A percentile compares a stretch with the other conserved stretches of the same genome.
Evolutionary conservation across 2,797 vertebrate species (phyloP).

Genomic region (Eulemur albifrons): DNA sequence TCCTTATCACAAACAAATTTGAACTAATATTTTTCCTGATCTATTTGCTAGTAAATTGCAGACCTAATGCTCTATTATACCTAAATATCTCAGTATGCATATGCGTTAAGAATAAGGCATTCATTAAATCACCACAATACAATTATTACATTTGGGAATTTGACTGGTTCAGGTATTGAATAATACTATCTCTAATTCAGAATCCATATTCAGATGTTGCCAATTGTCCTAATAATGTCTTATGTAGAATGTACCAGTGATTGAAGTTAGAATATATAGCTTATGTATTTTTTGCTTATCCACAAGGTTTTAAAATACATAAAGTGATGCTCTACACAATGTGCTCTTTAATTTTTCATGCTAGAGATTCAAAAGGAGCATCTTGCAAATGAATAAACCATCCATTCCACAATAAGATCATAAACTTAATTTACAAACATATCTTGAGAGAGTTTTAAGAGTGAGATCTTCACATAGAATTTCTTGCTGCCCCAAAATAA

Average conservation of each 20-base stretch:
- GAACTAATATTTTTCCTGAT: background rate
- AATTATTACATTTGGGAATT: background rate
- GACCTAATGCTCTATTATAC: background rate
- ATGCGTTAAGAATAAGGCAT: background rate
- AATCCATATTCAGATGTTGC: background rate
- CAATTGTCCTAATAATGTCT: background rate
- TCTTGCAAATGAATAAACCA: slow-evolving; percentile 2
- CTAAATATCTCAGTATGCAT: background rate
- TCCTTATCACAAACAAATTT: background rate
- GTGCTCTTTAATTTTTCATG: background rate
- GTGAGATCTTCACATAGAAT: background rate
- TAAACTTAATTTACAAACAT: background rate
- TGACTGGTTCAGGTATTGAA: background rate
- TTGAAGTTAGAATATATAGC: background rate
- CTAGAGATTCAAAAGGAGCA: background rate
- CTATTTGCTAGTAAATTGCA: background rate
- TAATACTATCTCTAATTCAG: background rate
- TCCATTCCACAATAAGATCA: background rate
- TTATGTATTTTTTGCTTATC: background rate
- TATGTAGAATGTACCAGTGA: background rate
- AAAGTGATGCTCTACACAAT: background rate
- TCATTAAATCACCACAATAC: background rate
- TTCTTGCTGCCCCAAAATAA: background rate
- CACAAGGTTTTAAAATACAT: background rate
- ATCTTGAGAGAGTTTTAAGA: background rate